Evolutionary conservation across 2,888 invertebrate species (phyloP), one percentile per base, ranked within the genome.

Genomic region (Agriopis marginaria): DNA sequence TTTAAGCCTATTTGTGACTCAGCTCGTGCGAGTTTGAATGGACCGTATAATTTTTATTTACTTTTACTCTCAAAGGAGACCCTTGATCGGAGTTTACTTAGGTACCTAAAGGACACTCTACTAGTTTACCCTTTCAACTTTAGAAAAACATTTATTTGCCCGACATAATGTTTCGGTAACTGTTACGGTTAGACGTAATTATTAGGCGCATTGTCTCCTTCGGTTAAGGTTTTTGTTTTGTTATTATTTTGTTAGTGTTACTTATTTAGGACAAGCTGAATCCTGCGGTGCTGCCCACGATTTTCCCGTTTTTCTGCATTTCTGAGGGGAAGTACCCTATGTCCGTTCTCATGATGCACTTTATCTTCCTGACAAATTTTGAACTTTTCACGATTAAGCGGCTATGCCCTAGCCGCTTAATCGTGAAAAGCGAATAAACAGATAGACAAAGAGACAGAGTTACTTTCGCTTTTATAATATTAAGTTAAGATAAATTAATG

Each of bases 21-120:
- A 85, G 88, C 89, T 83, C 89, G 90, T 88, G 89, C 86, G 53
- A 40, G 51, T 73, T 68, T 92, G 90, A 93, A 93, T 93, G 88
- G 89, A 73, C 82, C 88, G 84, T 86, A 86, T 92, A 89, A 93
- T 93, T 92, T 88, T 78, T 93, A 86, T 93, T 93, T 91, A 92
- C 89, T 86, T 89, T 89, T 85, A 84, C 87, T 87, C 86, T 88
- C 80, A 75, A 89, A 92, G 91, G 92, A 90, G 80, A 71, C 77
- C 88, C 82, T 79, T 87, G 61, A 63, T 50, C 51, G 63, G 42
- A 59, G 66, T 69, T 69, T 55, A 58, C 45, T 62, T 62, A 53
- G 53, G 42, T n/a, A 45, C 62, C 10, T 49, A 51, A 54, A 63
- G 82, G 77, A 79, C 73, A 73, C 77, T 82, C 76, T 86, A 87